Base-by-base conservation (phyloP, 2,888 invertebrate genomes). In the Nemotelus pantherinus region DNA sequence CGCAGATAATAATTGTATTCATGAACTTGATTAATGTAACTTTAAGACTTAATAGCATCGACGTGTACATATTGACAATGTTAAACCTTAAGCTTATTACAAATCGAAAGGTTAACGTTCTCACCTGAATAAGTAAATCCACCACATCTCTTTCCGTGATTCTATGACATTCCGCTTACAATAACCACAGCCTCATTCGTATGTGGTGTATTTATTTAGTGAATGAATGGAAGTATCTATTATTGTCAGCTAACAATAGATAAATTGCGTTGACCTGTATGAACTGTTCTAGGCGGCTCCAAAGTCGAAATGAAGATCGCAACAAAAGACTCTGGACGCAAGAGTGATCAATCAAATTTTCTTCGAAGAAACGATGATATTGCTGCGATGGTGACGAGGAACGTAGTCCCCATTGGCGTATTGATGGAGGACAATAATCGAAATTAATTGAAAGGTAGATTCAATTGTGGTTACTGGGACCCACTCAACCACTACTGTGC, bases 241-340 rank as follows among this genome's bases (percentile, higher is more conserved):
- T 60, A 74, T 74, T 74, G 43, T 50, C 60, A 63, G 60, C 41
- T 74, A 74, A 74, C 74, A 74, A 74, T 74, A 47, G 60, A 74
- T 60, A 74, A 74, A 74, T 74, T 74, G 60, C 74, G 74, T 63
- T 74, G 74, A 74, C 74, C 74, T 57, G 55, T 70, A 48, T 74
- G 74, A 74, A 74, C 74, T 60, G 47, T 60, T 74, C 74, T 60
- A 41, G 63, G 74, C 60, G 9, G 58, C 70, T 39, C 39, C 41
- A 10, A 74, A 74, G 60, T 47, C 48, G 48, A 50, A 63, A 60
- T 74, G 47, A 60, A 48, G 41, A 39, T 45, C 50, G 48, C 39
- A 48, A 72, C 72, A 74, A 74, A 74, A 74, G 74, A 60, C 74
- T 39, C 44, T 60, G 45, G 63, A 25, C 74, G 74, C 25, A 57